Evolutionary conservation across 2,113 vertebrate genomes (phyloP), one percentile per base, ranked within the genome.

Genomic region (Xenus cinereus): DNA sequence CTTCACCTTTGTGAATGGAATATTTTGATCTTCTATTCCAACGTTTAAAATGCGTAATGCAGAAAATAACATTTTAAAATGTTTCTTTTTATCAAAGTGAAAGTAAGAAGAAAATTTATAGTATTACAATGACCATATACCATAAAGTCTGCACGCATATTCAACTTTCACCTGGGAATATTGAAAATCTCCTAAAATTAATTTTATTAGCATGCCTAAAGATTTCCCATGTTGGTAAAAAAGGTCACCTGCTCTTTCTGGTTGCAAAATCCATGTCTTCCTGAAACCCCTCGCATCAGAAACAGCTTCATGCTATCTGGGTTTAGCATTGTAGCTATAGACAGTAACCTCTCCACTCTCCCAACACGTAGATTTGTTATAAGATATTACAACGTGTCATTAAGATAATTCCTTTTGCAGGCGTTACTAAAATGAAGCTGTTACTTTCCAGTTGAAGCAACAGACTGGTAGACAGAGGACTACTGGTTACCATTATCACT

Each of bases 171-270:
- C 91, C 83, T 83, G 73, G 73, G 59, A 88, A 91, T 81, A 89
- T 35, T 68, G 77, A 89, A 95, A 94, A 95, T 53, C 20, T 90
- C 89, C 87, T 84, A 94, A 96, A 63, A 91, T 96, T 92, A 97
- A 95, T 83, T 86, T 94, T 97, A 94, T 93, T 90, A 85, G 60
- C 68, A 87, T 16, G 8, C 10, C 12, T 59, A 46, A 69, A 67
- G 22, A 53, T 59, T 51, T 90, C 33, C 53, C 53, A 9, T 43
- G 10, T 67, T 46, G 5, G 26, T 41, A 54, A 64, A 53, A 60
- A 57, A 53, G 37, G 43, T 20, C 27, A 37, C 13, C 32, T 62
- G 27, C 16, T 57, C 18, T 51, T 86, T 37, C 45, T 60, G 27
- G 13, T 19, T 75, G 37, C 53, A 54, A 85, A 88, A 83, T 41